Conservation (phyloP, 2,797 vertebrate genomes). For the Otus scops region DNA sequence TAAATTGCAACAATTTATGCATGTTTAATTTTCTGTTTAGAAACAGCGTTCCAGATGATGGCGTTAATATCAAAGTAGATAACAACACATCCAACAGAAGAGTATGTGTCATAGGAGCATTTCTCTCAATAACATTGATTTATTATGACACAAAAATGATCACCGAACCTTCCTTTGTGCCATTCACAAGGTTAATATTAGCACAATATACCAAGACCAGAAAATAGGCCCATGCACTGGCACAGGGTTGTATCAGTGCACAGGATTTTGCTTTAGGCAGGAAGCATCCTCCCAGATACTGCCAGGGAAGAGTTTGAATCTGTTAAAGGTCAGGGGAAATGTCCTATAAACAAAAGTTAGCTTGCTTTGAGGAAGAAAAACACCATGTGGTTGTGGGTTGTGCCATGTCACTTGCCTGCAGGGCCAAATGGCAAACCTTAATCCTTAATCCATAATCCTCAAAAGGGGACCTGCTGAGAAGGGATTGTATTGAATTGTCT, state of each 20-base stretch:
- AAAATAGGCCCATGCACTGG: accelerated
- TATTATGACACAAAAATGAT: background rate
- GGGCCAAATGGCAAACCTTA: background rate
- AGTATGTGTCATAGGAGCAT: background rate
- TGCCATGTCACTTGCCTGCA: background rate
- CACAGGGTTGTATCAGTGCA: too few species aligned
- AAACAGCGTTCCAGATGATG: background rate
- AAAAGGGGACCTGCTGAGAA: background rate
- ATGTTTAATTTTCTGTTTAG: background rate
- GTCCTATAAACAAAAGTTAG: background rate
- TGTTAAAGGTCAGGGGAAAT: accelerated
- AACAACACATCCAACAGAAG: background rate
- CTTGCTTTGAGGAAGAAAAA: background rate
- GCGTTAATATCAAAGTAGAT: background rate
- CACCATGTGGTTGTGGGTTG: accelerated
- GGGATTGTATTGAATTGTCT: background rate
- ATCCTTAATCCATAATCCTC: background rate
- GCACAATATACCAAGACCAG: background rate
- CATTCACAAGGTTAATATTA: background rate
- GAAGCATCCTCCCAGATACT: background rate
- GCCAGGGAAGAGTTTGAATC: background rate
- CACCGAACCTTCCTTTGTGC: background rate
- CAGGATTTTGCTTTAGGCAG: background rate
- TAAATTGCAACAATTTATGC: background rate
- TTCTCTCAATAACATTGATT: background rate